Conservation (phyloP, 2,888 invertebrate species). For the Vesta saturnalis region DNA sequence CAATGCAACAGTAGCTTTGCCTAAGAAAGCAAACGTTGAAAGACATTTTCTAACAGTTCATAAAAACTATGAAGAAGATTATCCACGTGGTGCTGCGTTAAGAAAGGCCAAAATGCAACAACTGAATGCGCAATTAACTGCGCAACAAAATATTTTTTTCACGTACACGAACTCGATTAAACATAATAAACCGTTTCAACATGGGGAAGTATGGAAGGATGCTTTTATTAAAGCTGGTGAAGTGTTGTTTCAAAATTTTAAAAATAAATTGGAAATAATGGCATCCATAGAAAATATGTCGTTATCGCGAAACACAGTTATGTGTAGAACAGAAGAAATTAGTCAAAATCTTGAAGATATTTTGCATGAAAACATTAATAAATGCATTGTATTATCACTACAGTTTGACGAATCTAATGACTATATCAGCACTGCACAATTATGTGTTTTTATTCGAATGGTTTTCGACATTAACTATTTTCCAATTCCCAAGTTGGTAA, state of each 20-base stretch:
- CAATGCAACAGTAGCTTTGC: too few relatives aligned
- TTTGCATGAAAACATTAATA: slow-evolving; percentile 1
- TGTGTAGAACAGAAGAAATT: slow-evolving; percentile 20
- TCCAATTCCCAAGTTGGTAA: slow-evolving; percentile 41
- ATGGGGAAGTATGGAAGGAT: slow-evolving; percentile 27
- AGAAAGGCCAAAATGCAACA: slow-evolving; percentile 24
- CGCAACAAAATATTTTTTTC: slow-evolving; percentile 29
- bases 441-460: too few relatives aligned
- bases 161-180: slow-evolving; percentile 30
- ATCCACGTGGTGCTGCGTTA: slow-evolving; percentile 32
- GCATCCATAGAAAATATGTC: too few relatives aligned
- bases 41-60: slow-evolving; percentile 34
- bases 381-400: slow-evolving; percentile 21
- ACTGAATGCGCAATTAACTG: too few relatives aligned
- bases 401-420: slow-evolving; percentile 24
- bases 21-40: too few relatives aligned
- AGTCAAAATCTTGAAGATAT: not conserved
- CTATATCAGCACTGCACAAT: slow-evolving; percentile 38
- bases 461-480: slow-evolving; percentile 42
- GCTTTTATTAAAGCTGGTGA: slow-evolving; percentile 21
- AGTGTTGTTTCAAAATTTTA: slow-evolving; percentile 23
- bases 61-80: slow-evolving; percentile 36
- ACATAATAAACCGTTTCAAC: slow-evolving; percentile 35
- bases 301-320: too few relatives aligned
- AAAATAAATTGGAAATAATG: slow-evolving; percentile 7